Base-by-base conservation (phyloP, 2,113 vertebrate genomes). In the Turdus rufiventris region DNA sequence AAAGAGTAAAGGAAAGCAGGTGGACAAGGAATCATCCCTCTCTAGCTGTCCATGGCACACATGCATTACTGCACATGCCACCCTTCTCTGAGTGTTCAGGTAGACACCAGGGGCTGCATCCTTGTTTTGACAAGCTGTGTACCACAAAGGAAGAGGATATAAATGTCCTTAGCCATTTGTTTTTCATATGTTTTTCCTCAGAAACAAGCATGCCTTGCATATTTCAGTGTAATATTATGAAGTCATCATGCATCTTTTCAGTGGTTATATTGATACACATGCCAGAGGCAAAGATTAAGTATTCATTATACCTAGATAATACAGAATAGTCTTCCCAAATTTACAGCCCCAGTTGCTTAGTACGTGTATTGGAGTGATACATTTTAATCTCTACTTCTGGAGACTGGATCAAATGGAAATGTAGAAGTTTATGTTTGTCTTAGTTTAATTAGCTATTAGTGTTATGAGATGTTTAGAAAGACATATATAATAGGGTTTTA, bases 321-420 rank as follows among this genome's bases (percentile, higher is more conserved):
- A 65, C 9, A 34, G 18, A 68, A 28, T 18, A 33, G 8, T 63
- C 29, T 51, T 80, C 28, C 42, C 42, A 72, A 11, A 83, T 58
- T 79, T 85, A 56, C 26, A 63, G 9, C 25, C 42, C 34, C 16
- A 12, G 4, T 67, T 67, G 10, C 25, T n/a, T 89, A 34, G 8
- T 73, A 17, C 0, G 0, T 88, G 18, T 68, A 18, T 75, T 68
- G n/a, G 56, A 5, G 1, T 51, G 21, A 14, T 57, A 33, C 19
- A 23, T 71, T 81, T 43, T 75, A 72, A 42, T 50, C 47, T 10
- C 2, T 85, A 19, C 3, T 78, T 92, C 18, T 34, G 14, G 33
- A 86, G 33, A 50, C 9, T 70, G 23, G 29, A 3, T 67, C 61
- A 58, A 63, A 72, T 23, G 10, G 13, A 74, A 38, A 14, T 16